phyloP scores from a whole-genome alignment of 2,888 invertebrate species.

The Heteropelma amictum region DNA sequence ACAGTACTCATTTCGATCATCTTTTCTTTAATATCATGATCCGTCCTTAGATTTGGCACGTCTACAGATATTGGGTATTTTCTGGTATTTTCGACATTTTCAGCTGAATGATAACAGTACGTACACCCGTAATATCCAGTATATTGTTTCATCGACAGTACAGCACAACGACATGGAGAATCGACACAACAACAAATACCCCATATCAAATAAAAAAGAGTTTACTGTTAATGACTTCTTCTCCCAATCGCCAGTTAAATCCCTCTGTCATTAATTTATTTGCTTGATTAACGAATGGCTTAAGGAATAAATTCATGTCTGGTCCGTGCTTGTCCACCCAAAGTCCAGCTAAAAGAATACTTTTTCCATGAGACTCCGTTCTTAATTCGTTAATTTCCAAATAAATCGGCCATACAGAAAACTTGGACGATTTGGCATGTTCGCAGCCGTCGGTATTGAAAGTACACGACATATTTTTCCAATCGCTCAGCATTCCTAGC shows the following conservation, averaged over 20 bases:
- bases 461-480: slow-evolving; percentile 18
- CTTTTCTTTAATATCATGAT: background rate
- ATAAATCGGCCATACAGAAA: slow-evolving; percentile 33
- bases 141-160: slow-evolving; percentile 9
- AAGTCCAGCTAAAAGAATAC: slow-evolving; percentile 32
- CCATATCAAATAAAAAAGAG: slow-evolving; percentile 2
- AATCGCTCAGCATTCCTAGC: background rate
- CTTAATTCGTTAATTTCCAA: slow-evolving; percentile 28
- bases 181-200: slow-evolving; percentile 28
- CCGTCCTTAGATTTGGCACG: background rate
- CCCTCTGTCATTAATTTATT: slow-evolving; percentile 21
- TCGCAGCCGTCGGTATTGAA: slow-evolving; percentile 31
- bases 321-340: slow-evolving; percentile 30
- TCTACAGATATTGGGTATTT: slow-evolving; percentile 11
- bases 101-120: slow-evolving; percentile 18
- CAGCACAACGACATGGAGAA: slow-evolving; percentile 11
- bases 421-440: slow-evolving; percentile 14
- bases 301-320: slow-evolving; percentile 19
- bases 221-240: slow-evolving; percentile 17
- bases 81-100: background rate
- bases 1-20: background rate
- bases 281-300: slow-evolving; percentile 38
- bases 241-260: background rate
- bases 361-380: slow-evolving; percentile 8
- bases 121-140: slow-evolving; percentile 29